Conservation (phyloP, 2,113 vertebrate species). For the Climacteris rufus region DNA sequence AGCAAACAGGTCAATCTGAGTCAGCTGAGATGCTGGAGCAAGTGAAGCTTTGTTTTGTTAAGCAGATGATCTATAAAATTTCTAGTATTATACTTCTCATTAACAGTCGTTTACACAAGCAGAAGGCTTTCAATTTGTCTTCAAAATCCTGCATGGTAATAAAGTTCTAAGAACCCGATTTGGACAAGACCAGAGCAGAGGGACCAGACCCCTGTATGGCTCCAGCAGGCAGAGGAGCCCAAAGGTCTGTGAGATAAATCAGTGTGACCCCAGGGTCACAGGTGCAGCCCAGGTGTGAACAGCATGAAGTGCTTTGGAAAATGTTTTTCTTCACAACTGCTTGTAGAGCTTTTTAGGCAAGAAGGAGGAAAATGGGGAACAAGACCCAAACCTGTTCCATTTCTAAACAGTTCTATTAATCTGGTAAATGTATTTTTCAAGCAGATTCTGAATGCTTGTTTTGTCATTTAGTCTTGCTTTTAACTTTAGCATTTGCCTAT, state of each 20-base stretch:
- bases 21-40: background rate
- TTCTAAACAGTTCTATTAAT: background rate
- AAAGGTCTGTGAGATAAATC: rapidly evolving
- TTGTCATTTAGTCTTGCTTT: background rate
- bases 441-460: background rate
- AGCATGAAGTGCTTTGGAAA: background rate
- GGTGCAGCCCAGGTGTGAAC: background rate
- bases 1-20: background rate
- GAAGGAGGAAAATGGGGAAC: background rate
- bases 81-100: background rate
- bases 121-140: background rate
- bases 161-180: background rate
- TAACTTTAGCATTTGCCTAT: background rate
- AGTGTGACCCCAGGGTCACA: background rate
- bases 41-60: background rate
- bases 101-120: background rate
- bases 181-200: background rate
- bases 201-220: background rate
- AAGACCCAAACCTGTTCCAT: background rate
- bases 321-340: background rate
- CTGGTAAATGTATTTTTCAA: background rate
- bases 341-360: background rate
- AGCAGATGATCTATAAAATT: background rate
- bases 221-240: background rate
- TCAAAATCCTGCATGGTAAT: background rate